Evolutionary conservation across 2,888 invertebrate species (phyloP).

Genomic region (Polyommatus iphigenia): DNA sequence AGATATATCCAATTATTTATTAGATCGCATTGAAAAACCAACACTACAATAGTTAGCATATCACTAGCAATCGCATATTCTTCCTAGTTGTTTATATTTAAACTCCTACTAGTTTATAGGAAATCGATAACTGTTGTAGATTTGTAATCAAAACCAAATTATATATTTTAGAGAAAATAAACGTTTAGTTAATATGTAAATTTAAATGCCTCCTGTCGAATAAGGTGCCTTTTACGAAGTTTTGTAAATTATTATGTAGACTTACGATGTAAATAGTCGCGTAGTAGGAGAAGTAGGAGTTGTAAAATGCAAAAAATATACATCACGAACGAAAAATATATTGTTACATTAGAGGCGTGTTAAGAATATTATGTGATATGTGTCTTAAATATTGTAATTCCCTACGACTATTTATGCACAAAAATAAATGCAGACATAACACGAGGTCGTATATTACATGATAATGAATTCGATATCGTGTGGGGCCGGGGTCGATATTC

Average conservation of each 20-base stretch:
- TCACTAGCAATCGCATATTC: constrained; percentile 75
- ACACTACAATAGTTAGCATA: constrained; percentile 59
- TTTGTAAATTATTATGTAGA: constrained; percentile 76
- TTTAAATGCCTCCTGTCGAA: constrained; percentile 78
- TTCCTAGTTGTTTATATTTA: constrained; percentile 77
- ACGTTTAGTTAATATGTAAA: constrained; percentile 76
- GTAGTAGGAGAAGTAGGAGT: constrained; percentile 70
- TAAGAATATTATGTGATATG: constrained; percentile 75
- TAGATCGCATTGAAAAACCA: constrained; percentile 53
- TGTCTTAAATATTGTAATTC: constrained; percentile 30
- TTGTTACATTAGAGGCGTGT: constrained; percentile 78
- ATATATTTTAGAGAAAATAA: constrained; percentile 79
- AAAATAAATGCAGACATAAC: constrained; percentile 78
- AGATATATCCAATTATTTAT: constrained; percentile 49
- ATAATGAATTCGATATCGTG: constrained; percentile 61
- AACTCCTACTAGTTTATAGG: constrained; percentile 78
- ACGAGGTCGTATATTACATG: constrained; percentile 64
- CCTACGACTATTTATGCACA: constrained; percentile 38
- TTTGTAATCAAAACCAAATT: constrained; percentile 79
- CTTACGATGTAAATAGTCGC: constrained; percentile 76
- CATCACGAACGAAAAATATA: constrained; percentile 57
- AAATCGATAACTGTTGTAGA: constrained; percentile 76
- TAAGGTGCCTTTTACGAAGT: constrained; percentile 77
- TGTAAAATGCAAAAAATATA: constrained; percentile 54
- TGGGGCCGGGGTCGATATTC: constrained; percentile 74